phyloP scores from a whole-genome alignment of 2,113 vertebrate genomes.

The Hydrolagus affinis region DNA sequence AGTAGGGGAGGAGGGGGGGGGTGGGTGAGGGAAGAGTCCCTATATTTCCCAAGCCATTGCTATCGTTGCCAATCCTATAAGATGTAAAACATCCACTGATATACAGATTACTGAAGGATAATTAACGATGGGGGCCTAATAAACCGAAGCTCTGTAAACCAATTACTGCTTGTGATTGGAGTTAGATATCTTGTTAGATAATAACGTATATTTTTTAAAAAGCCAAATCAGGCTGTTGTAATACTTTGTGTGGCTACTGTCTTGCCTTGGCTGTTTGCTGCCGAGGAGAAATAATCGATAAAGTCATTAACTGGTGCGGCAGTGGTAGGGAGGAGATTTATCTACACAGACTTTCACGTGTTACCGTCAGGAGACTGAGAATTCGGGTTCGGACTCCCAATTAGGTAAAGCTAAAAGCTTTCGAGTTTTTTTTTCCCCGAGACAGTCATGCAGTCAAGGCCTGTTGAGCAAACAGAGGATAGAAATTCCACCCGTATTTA shows the following conservation, averaged over 20 bases:
- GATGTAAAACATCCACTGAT: constrained; percentile 43
- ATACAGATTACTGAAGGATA: constrained; percentile 40
- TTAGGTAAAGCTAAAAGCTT: background rate
- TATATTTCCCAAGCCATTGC: constrained; percentile 41
- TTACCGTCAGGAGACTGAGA: background rate
- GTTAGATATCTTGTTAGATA: too few species aligned
- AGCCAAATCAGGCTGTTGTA: background rate
- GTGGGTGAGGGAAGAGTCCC: constrained; percentile 34
- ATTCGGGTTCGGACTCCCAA: background rate
- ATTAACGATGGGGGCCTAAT: too few species aligned
- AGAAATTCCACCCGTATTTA: too few species aligned
- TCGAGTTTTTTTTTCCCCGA: background rate
- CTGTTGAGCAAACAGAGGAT: too few species aligned
- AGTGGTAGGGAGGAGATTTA: background rate
- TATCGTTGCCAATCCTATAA: constrained; percentile 42
- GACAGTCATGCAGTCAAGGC: background rate
- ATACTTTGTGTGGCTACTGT: background rate
- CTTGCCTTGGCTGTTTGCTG: background rate
- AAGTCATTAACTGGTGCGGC: background rate
- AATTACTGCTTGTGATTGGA: too few species aligned
- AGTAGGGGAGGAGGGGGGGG: too few species aligned
- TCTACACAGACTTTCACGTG: too few species aligned
- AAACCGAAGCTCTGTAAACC: too few species aligned
- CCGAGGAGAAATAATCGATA: constrained; percentile 17
- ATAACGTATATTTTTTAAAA: background rate